A percentile compares a stretch with the other conserved stretches of the same genome.
These are phyloP conservation scores for Resseliella maxima DNA, from an alignment of 2,888 invertebrate species.

Conservation along the genomic window DNA sequence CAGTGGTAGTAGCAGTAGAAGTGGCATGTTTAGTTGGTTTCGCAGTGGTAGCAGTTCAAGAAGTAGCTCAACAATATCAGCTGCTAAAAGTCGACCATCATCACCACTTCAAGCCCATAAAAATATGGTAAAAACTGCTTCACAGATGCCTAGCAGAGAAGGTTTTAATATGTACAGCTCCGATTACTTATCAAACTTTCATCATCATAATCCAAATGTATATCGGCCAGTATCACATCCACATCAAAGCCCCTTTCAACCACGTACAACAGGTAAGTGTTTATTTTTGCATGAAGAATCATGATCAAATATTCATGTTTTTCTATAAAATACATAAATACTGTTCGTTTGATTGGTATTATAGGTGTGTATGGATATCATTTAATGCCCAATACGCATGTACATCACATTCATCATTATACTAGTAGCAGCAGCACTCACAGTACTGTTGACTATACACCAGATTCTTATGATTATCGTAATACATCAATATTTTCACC, in stretches of 20 bases:
- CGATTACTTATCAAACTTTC: slow-evolving; percentile 3
- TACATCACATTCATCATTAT: slow-evolving; percentile 27
- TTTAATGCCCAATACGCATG: neutral
- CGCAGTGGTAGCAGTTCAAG: neutral
- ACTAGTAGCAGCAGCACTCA: neutral
- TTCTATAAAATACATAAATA: slow-evolving; percentile 15
- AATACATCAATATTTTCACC: neutral
- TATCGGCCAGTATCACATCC: slow-evolving; percentile 42
- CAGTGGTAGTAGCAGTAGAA: neutral
- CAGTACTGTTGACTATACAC: neutral
- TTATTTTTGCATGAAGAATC: neutral
- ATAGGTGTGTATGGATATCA: slow-evolving; percentile 36
- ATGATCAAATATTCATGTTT: neutral
- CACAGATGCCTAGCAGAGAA: neutral
- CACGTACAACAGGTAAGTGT: slow-evolving; percentile 10
- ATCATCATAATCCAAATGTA: neutral
- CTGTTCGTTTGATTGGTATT: neutral
- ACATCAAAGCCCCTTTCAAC: slow-evolving; percentile 50
- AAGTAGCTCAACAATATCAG: neutral
- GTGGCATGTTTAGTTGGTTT: neutral
- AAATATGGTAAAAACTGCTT: neutral
- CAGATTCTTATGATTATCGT: slow-evolving; percentile 45
- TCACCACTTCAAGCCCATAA: neutral
- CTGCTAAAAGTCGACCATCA: neutral
- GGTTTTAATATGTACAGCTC: neutral